Base-by-base conservation (phyloP, 2,797 vertebrate genomes). In the Fundulus diaphanus region DNA sequence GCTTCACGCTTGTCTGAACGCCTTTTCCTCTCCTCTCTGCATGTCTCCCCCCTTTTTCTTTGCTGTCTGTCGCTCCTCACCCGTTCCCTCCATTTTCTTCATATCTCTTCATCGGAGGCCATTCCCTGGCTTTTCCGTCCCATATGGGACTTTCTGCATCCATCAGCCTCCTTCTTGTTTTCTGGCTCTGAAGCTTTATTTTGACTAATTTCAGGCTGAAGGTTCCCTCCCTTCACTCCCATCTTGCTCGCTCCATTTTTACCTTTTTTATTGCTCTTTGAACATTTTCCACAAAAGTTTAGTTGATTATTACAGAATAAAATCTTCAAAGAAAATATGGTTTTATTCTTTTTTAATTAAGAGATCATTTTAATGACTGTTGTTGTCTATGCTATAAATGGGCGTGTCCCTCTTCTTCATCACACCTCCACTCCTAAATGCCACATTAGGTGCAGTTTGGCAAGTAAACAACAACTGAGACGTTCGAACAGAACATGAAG, bases 1-100 rank as follows among this genome's bases (percentile, higher is more conserved):
- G 94, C 95, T 96, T 95, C 93, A 95, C 70, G 92, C 92, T 94
- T 94, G 95, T 96, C 90, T 87, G 93, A 93, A 89, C 89, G 86
- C 91, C 81, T 88, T 75, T 86, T 74, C 72, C 74, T 87, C 82
- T 80, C 79, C 59, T 16, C 74, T 46, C 67, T 85, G 85, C 68
- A 27, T 78, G 76, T 70, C 68, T 33, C 74, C 48, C 65, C 54
- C 31, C 24, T 75, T 68, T 59, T 63, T 73, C 13, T 65, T 68
- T 11, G 66, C 65, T 51, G 46, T 80, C 59, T 84, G 49, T 78
- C 24, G 2, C 85, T 85, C 46, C 46, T 73, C 61, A 6, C 52
- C 80, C 61, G 42, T 82, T 84, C 82, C 84, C 86, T 90, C 89
- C 82, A 87, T 88, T 88, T 91, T 85, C 81, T 72, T 66, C 54